phyloP scores from a whole-genome alignment of 2,888 invertebrate species.

The Melangyna quadrimaculata region DNA sequence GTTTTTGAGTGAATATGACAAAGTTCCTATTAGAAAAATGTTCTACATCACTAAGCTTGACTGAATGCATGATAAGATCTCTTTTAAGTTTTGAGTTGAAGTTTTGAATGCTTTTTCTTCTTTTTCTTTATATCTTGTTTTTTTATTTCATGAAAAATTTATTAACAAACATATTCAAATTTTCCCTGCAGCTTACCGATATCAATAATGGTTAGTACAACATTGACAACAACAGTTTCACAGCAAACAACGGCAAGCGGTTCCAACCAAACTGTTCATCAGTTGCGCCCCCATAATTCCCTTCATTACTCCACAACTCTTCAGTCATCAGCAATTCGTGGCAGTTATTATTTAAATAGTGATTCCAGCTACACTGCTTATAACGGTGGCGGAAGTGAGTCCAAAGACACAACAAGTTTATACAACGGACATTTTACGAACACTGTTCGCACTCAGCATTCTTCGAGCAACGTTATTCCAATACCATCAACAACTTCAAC shows the following conservation, averaged over 20 bases:
- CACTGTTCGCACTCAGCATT: slow-evolving; percentile 34
- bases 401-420: slow-evolving; percentile 49
- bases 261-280: slow-evolving; percentile 74
- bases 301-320: slow-evolving; percentile 72
- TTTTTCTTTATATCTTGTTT: not conserved
- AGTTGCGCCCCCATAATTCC: slow-evolving; percentile 73
- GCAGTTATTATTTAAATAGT: slow-evolving; percentile 70
- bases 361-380: slow-evolving; percentile 9
- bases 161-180: not conserved
- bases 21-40: too few relatives aligned
- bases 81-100: not conserved
- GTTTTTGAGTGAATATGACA: too few relatives aligned
- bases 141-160: too few relatives aligned
- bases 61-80: not conserved
- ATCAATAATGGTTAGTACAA: slow-evolving; percentile 81
- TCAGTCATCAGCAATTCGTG: slow-evolving; percentile 68
- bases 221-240: slow-evolving; percentile 81
- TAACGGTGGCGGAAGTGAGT: slow-evolving; percentile 41
- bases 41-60: not conserved
- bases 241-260: slow-evolving; percentile 80
- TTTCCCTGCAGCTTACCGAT: slow-evolving; percentile 76
- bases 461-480: slow-evolving; percentile 73
- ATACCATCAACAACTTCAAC: slow-evolving; percentile 72
- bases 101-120: not conserved
- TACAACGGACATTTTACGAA: slow-evolving; percentile 46